These are phyloP conservation scores for Salvelinus namaycush DNA, from an alignment of 2,113 vertebrate genomes.

Conservation along the genomic window DNA sequence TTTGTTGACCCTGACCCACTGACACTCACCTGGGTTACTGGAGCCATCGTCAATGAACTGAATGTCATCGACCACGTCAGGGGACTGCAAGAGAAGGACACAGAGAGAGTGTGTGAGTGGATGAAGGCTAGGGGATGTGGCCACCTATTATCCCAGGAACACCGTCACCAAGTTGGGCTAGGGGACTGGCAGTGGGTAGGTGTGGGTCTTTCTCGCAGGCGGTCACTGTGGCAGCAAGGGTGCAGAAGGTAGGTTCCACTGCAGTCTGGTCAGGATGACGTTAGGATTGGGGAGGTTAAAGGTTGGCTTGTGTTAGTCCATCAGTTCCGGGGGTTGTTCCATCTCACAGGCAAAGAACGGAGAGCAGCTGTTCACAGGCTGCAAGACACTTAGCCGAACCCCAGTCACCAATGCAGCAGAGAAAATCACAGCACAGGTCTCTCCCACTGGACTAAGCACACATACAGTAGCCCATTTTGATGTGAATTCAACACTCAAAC, in stretches of 20 bases:
- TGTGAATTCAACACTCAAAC: not conserved
- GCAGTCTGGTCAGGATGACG: not conserved
- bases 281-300: slow-evolving; percentile 28
- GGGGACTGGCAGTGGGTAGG: too few relatives aligned
- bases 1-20: not conserved
- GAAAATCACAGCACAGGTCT: slow-evolving; percentile 7
- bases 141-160: not conserved
- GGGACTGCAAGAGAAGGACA: slow-evolving; percentile 78
- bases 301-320: slow-evolving; percentile 30
- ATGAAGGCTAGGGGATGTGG: not conserved
- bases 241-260: not conserved
- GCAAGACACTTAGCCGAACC: slow-evolving; percentile 9
- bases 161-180: too few relatives aligned
- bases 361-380: not conserved
- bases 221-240: too few relatives aligned
- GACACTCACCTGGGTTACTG: slow-evolving; percentile 78
- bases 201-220: too few relatives aligned
- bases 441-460: not conserved
- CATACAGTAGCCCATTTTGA: not conserved
- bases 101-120: slow-evolving; percentile 27
- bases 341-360: not conserved
- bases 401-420: slow-evolving; percentile 33
- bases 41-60: slow-evolving; percentile 74
- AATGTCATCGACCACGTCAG: slow-evolving; percentile 76
- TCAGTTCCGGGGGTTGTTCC: slow-evolving; percentile 19